phyloP scores from a whole-genome alignment of 1,140 invertebrate species.

The Apolygus lucorum region DNA sequence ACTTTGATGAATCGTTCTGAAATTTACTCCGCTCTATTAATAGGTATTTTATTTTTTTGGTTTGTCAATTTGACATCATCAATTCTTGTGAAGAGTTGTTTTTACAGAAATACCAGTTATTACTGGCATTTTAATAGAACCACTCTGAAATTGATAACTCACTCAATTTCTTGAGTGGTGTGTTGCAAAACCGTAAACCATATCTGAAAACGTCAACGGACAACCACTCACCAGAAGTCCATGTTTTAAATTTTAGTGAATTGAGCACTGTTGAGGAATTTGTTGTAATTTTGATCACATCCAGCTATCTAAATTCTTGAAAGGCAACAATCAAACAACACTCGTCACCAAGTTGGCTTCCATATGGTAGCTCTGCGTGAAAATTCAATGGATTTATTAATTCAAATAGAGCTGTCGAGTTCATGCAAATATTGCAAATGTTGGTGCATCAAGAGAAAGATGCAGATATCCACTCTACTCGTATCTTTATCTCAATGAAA shows the following conservation, averaged over 20 bases:
- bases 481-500: too few relatives aligned
- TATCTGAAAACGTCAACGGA: neutral
- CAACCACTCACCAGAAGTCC: neutral
- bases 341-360: too few relatives aligned
- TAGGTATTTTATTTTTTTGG: neutral
- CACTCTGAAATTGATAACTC: neutral
- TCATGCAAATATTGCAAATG: too few relatives aligned
- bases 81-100: neutral
- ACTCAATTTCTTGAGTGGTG: too few relatives aligned
- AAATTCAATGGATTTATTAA: too few relatives aligned
- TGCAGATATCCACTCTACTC: too few relatives aligned
- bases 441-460: too few relatives aligned
- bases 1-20: neutral
- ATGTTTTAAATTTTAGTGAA: neutral
- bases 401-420: too few relatives aligned
- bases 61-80: neutral
- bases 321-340: neutral
- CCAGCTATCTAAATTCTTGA: neutral
- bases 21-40: neutral
- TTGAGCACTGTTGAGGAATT: neutral
- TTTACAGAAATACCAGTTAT: neutral
- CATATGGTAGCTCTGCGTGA: too few relatives aligned
- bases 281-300: neutral
- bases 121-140: neutral
- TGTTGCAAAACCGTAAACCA: neutral